Evolutionary conservation across 2,797 vertebrate species (phyloP), one percentile per base, ranked within the genome.

Genomic region (Botia almorhae): DNA sequence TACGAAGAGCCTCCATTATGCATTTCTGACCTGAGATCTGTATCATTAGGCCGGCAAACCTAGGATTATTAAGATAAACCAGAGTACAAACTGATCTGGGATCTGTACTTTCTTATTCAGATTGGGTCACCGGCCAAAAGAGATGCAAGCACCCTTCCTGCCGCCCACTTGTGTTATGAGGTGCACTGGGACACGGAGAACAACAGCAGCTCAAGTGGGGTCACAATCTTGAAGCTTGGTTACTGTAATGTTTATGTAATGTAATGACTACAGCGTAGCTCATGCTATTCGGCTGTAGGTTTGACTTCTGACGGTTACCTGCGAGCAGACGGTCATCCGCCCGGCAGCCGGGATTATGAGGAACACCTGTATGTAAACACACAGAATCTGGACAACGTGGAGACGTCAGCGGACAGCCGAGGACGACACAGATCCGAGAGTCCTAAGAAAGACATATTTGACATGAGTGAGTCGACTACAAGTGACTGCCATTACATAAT

Each of bases 321-420:
- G 86, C 94, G 96, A 90, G 95, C 97, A 0, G 97, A 97, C 0
- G 23, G 96, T n/a, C 94, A 94, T 21, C 76, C 89, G 3, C 71
- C 90, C 23, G 92, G 92, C 7, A 91, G 91, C 3, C 93, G 88
- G 55, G 96, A 98, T 87, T 97, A 97, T 0, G 98, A 98, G 87
- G 96, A 97, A 84, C 98, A 99, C 85, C 93, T 98, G 86, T 99
- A 99, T 0, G 98, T 99, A 5, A 99, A 99, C 91, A 99, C 96
- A 0, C 96, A 96, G 90, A 96, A 87, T 80, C 87, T 98, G 87
- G 97, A 98, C 0, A 74, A 87, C 69, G 84, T 92, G 74, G 93
- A 93, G 56, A 67, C 83, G 0, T 90, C 90, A 26, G 74, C 55
- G 0, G 71, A 48, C 0, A 39, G 83, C n/a, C 69, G 68, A 48